These are phyloP conservation scores for Trialeurodes vaporariorum DNA, from an alignment of 1,140 invertebrate genomes.

Conservation along the genomic window DNA sequence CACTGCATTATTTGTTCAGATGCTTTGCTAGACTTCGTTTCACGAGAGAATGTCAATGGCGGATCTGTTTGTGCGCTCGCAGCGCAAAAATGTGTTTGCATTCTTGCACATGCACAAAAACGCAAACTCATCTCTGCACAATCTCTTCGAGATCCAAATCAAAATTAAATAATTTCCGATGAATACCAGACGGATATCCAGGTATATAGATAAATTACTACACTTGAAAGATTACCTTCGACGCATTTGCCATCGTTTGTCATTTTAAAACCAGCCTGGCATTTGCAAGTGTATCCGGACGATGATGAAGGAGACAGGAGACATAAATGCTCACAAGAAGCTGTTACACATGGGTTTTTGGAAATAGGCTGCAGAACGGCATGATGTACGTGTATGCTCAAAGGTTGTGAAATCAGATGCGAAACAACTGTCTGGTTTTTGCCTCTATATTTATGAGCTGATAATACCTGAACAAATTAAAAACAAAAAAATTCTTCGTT, in stretches of 20 bases:
- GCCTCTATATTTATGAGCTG: conserved; percentile 83
- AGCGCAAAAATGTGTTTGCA: too few relatives aligned
- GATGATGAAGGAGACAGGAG: conserved; percentile 61
- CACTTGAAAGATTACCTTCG: conserved; percentile 37
- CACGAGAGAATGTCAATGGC: too few relatives aligned
- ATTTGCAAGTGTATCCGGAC: conserved; percentile 76
- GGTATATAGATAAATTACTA: too few relatives aligned
- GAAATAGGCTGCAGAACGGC: conserved; percentile 80
- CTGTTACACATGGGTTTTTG: conserved; percentile 67
- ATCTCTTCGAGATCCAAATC: too few relatives aligned
- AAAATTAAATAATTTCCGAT: too few relatives aligned
- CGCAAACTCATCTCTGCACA: too few relatives aligned
- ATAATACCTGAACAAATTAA: conserved; percentile 37
- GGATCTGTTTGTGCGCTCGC: too few relatives aligned
- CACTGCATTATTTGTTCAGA: too few relatives aligned
- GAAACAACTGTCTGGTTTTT: conserved; percentile 85
- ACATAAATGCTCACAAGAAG: conserved; percentile 82
- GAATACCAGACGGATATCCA: too few relatives aligned
- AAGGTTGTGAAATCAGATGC: conserved; percentile 84
- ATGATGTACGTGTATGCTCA: conserved; percentile 90
- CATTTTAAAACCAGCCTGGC: conserved; percentile 73
- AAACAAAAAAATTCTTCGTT: background rate
- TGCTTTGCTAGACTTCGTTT: too few relatives aligned
- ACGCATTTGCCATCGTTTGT: conserved; percentile 56
- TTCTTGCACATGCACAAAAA: too few relatives aligned